Evolutionary conservation across 1,140 invertebrate genomes (phyloP).

Genomic region (Mycetomoellerius zeteki): DNA sequence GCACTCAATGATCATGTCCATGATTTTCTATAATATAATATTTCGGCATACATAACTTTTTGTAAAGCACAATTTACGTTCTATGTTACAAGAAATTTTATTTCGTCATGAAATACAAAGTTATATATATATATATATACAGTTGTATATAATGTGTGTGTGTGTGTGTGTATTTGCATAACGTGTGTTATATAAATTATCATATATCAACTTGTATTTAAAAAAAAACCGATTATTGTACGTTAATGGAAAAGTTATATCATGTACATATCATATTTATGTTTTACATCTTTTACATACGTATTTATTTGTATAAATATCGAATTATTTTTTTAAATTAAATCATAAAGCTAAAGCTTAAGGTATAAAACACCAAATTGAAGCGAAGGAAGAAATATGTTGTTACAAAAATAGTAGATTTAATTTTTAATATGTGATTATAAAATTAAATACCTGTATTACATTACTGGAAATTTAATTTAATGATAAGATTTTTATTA

Average conservation of each 20-base stretch:
- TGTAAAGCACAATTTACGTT: background rate
- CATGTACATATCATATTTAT: background rate
- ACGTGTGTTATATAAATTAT: too few relatives aligned
- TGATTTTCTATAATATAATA: conserved; percentile 8
- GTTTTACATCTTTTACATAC: too few relatives aligned
- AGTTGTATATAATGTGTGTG: too few relatives aligned
- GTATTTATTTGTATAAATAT: too few relatives aligned
- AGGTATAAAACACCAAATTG: too few relatives aligned
- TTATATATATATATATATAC: too few relatives aligned
- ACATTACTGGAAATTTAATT: background rate
- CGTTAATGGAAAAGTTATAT: background rate
- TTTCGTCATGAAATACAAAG: background rate
- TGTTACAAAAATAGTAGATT: background rate
- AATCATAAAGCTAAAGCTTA: too few relatives aligned
- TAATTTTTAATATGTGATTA: background rate
- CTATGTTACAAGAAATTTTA: conserved; percentile 3
- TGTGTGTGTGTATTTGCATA: too few relatives aligned
- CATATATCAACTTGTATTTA: too few relatives aligned
- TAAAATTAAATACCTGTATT: background rate
- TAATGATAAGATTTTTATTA: conserved; percentile 2
- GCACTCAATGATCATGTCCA: background rate
- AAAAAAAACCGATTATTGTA: background rate
- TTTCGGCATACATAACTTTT: background rate
- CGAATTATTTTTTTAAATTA: too few relatives aligned
- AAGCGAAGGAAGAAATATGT: background rate